A percentile compares a stretch with the other conserved stretches of the same genome.
Evolutionary conservation across 2,113 vertebrate species (phyloP).

Genomic region (Tetrao urogallus): DNA sequence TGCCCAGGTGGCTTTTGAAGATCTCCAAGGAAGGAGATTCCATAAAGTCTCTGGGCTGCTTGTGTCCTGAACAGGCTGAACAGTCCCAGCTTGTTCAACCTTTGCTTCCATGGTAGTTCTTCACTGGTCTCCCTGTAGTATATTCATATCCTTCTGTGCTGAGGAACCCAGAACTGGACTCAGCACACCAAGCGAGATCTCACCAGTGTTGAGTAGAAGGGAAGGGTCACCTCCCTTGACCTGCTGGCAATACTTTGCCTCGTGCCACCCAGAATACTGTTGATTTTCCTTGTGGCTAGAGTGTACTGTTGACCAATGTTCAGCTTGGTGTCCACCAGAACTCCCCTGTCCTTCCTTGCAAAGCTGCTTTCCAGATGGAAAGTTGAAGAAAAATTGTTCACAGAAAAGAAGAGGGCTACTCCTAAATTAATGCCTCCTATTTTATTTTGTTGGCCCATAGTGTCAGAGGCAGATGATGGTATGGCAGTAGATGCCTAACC

Average conservation of each 20-base stretch:
- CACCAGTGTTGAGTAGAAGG: neutral
- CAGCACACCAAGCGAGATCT: neutral
- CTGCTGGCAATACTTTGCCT: neutral
- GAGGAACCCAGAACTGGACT: neutral
- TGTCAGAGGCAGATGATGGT: neutral
- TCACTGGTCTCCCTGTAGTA: neutral
- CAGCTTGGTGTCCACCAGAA: neutral
- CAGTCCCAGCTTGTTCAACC: neutral
- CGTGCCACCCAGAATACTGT: neutral
- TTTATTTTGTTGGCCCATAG: neutral
- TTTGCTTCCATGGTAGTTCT: neutral
- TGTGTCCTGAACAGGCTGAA: neutral
- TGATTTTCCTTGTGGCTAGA: neutral
- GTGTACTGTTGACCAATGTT: neutral
- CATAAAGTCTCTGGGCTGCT: neutral
- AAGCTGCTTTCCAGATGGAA: neutral
- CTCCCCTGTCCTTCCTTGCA: neutral
- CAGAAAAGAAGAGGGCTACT: neutral
- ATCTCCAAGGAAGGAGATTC: neutral
- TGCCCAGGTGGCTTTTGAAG: neutral
- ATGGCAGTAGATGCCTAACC: neutral
- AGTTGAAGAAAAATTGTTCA: neutral
- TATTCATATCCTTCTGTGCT: neutral
- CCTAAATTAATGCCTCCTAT: neutral
- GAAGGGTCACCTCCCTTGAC: neutral